A percentile compares a stretch with the other conserved stretches of the same genome.
Evolutionary conservation across 2,113 vertebrate species (phyloP).

Genomic region (Mormyrus iriodes): DNA sequence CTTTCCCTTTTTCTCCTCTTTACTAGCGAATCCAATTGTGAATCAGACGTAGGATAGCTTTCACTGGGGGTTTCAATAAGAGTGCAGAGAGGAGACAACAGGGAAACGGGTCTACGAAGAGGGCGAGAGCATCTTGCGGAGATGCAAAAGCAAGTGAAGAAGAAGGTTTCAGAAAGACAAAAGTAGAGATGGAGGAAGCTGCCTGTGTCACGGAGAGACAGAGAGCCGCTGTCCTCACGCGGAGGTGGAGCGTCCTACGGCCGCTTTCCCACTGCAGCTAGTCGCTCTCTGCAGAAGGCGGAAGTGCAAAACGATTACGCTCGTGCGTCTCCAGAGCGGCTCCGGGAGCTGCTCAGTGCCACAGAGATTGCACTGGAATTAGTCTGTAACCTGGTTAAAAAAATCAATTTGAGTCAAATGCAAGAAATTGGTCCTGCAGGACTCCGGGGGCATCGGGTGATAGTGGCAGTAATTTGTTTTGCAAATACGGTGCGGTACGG

Average conservation of each 20-base stretch:
- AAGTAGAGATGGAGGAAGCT: background rate
- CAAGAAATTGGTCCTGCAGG: constrained; percentile 22
- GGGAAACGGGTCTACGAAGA: background rate
- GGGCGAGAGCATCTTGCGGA: background rate
- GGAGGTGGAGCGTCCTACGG: background rate
- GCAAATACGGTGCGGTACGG: background rate
- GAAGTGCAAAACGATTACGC: constrained; percentile 39
- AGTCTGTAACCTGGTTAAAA: constrained; percentile 45
- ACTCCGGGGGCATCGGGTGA: background rate
- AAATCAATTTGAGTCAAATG: constrained; percentile 31
- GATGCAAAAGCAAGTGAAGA: background rate
- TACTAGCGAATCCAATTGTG: background rate
- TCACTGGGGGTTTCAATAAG: constrained; percentile 1
- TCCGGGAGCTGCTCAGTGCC: constrained; percentile 37
- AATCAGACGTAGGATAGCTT: background rate
- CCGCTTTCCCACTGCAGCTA: constrained; percentile 34
- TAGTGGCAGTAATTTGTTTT: constrained; percentile 22
- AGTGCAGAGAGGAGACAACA: background rate
- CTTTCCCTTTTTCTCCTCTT: background rate
- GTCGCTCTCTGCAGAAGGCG: constrained; percentile 32
- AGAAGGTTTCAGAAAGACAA: background rate
- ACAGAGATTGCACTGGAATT: constrained; percentile 53
- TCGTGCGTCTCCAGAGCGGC: constrained; percentile 39
- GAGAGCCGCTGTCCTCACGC: background rate
- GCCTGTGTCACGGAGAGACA: background rate